Evolutionary conservation across 2,113 vertebrate genomes (phyloP), one percentile per base, ranked within the genome.

Genomic region (Megaceryle maxima): DNA sequence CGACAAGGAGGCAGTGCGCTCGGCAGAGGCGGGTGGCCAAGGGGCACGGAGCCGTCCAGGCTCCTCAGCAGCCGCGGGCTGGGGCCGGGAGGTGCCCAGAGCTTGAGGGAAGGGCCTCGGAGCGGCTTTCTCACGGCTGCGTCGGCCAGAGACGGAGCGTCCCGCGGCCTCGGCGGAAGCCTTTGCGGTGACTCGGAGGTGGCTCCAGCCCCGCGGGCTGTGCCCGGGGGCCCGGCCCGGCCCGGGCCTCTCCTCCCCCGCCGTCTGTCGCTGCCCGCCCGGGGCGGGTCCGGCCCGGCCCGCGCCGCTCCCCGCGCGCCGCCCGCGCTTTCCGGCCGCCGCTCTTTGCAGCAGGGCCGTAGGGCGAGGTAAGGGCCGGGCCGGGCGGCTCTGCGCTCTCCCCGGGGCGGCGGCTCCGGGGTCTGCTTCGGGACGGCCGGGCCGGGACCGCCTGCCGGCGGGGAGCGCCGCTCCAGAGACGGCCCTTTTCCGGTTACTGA

Each of bases 21-120:
- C 3, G 3, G 39, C 1, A 22, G 18, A 2, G 55, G 51, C 0
- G 4, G 24, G 41, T n/a, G 29, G 11, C 22, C 4, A 3, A 6
- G 60, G 37, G 37, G 3, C 51, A 11, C 3, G 79, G 29, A 70
- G 56, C 56, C 5, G 31, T 4, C 35, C 18, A 3, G 62, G 51
- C 26, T 28, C 18, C 44, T 12, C 15, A 13, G 53, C 46, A 37
- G 57, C 26, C 28, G 8, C 2, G 39, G 53, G 33, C 16, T 12
- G 64, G 3, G 9, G 39, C 10, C 3, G 50, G 51, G 56, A 10
- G 64, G 3, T 20, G 48, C 35, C 69, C 35, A 1, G 28, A 10
- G 33, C 44, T 6, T 4, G 16, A 1, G 11, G 18, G 20, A 43
- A 5, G 43, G 2, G 15, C 46, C 39, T 29, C 44, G 1, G 1